phyloP scores from a whole-genome alignment of 1,140 invertebrate genomes.

The Bombus pascuorum region DNA sequence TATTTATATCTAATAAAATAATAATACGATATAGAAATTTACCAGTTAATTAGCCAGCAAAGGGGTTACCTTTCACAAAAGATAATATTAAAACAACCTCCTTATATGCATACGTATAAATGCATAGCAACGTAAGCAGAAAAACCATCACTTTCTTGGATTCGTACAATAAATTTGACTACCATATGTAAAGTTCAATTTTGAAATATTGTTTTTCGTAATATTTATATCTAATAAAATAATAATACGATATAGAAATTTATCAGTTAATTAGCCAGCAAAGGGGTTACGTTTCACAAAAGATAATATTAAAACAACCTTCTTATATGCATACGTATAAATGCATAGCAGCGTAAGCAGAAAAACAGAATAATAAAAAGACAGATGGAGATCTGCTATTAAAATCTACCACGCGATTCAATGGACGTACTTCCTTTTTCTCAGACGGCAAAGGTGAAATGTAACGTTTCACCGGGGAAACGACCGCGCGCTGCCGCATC shows the following conservation, averaged over 20 bases:
- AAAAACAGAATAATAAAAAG: background rate
- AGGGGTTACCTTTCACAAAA: background rate
- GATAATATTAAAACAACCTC: background rate
- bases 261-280: background rate
- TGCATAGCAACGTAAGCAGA: background rate
- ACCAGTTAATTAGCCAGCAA: background rate
- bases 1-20: background rate
- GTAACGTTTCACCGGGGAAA: slow-evolving; percentile 8
- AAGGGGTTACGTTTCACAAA: background rate
- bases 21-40: background rate
- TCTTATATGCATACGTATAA: background rate
- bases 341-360: background rate
- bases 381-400: background rate
- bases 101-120: background rate
- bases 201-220: background rate
- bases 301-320: background rate
- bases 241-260: background rate
- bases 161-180: too few species aligned
- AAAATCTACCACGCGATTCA: background rate
- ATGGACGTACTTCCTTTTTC: slow-evolving; percentile 20
- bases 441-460: slow-evolving; percentile 34
- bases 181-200: too few species aligned
- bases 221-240: background rate
- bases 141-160: too few species aligned
- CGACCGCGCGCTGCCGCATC: slow-evolving; percentile 13